Conservation (phyloP, 1,140 invertebrate genomes). For the Euwallacea fornicatus region DNA sequence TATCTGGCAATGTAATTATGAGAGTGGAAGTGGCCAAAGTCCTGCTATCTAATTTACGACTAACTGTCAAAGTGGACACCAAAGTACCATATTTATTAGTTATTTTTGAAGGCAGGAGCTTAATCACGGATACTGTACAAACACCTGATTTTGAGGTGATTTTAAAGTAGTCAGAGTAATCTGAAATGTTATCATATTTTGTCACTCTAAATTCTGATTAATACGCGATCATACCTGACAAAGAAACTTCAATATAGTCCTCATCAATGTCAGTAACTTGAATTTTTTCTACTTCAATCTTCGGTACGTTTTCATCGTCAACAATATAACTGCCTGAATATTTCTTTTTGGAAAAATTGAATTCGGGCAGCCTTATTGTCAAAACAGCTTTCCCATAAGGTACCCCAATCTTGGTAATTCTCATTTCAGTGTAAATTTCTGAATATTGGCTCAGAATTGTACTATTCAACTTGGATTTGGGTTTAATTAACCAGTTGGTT, state of each 20-base stretch:
- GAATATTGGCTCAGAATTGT: conserved; percentile 15
- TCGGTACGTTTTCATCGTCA: not conserved
- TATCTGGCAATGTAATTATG: conserved; percentile 23
- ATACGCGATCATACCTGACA: not conserved
- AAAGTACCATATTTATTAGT: conserved; percentile 12
- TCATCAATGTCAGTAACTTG: not conserved
- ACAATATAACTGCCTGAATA: not conserved
- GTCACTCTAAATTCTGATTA: not conserved
- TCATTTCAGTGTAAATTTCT: conserved; percentile 4
- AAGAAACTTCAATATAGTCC: not conserved
- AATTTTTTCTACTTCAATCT: not conserved
- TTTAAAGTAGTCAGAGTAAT: conserved; percentile 25
- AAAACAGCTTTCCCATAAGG: conserved; percentile 18
- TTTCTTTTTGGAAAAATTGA: not conserved
- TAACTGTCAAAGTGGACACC: conserved; percentile 15
- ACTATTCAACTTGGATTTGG: not conserved
- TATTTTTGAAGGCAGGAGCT: conserved; percentile 13
- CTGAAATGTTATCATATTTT: conserved; percentile 18
- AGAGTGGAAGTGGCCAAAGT: conserved; percentile 29
- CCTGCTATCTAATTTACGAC: conserved; percentile 8
- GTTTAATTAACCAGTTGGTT: not conserved
- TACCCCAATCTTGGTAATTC: conserved; percentile 11
- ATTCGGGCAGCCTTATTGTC: conserved; percentile 14
- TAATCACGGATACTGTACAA: conserved; percentile 12
- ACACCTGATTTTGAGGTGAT: not conserved